phyloP scores from a whole-genome alignment of 2,888 invertebrate genomes.

The Cheilosia pagana region DNA sequence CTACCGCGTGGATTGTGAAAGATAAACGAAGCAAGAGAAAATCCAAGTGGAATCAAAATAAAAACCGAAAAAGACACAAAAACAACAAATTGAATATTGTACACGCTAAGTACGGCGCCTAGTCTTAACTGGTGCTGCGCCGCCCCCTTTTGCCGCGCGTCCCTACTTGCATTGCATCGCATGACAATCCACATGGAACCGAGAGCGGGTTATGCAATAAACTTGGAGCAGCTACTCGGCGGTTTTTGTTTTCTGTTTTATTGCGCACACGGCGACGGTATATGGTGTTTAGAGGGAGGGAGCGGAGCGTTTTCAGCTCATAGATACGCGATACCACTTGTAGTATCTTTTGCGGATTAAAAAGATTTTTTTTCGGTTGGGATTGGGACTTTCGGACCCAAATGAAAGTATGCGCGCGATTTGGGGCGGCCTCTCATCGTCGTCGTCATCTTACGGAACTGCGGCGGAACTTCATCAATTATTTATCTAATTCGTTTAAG shows the following conservation, averaged over 20 bases:
- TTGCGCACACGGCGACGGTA: not conserved
- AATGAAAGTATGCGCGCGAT: conserved; percentile 48
- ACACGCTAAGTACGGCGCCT: conserved; percentile 70
- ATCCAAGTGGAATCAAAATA: conserved; percentile 72
- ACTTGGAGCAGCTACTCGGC: not conserved
- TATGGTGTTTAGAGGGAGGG: not conserved
- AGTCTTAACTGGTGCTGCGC: conserved; percentile 31
- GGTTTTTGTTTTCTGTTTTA: not conserved
- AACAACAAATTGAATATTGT: conserved; percentile 45
- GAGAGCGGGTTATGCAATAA: conserved; percentile 53
- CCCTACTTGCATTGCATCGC: conserved; percentile 27
- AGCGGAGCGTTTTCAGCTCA: not conserved
- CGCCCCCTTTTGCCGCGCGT: conserved; percentile 1
- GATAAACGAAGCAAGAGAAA: conserved; percentile 48
- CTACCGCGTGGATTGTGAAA: conserved; percentile 48
- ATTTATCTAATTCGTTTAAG: conserved; percentile 29
- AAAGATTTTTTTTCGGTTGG: not conserved
- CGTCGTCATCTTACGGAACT: conserved; percentile 17
- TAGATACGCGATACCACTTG: conserved; percentile 22
- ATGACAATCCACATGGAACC: conserved; percentile 43
- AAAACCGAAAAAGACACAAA: conserved; percentile 71
- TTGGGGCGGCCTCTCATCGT: not conserved
- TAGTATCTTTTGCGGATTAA: conserved; percentile 39
- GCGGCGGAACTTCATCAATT: conserved; percentile 39
- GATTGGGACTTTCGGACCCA: not conserved